Base-by-base conservation (phyloP, 2,888 invertebrate species). In the Mythimna loreyi region DNA sequence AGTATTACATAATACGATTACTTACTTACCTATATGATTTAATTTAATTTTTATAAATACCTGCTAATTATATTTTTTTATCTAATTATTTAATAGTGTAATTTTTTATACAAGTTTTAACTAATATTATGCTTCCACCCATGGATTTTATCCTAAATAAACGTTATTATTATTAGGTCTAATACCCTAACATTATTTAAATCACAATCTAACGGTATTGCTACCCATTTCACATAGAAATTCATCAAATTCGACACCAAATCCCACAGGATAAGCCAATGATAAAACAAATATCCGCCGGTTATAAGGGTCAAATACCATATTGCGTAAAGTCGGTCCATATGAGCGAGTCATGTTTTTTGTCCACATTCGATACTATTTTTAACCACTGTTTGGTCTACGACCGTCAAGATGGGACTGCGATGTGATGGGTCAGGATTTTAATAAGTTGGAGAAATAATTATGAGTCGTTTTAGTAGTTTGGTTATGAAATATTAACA, bases 241-340 rank as follows among this genome's bases (percentile, higher is more conserved):
- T 67, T 58, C 40, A 52, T 68, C 85, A 66, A 88, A 90, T 72
- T 87, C 86, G 85, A 86, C 88, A 87, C 67, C 75, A 85, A 85
- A 87, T 92, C 90, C 88, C 91, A 91, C 91, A 93, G 93, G 93
- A 93, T 93, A 91, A 92, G 89, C 87, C 83, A 80, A 84, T 87
- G 90, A 93, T 93, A 93, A 94, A 93, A 94, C 89, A 95, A 95
- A 95, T 95, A 96, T 93, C 94, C 95, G 92, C 83, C 86, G 92
- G 92, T 89, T 92, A 87, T 89, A 90, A 91, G 92, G 95, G 96
- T 95, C 95, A 95, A 92, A 94, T 87, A 92, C 95, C 96, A 95
- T 93, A 94, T 94, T 95, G 94, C 93, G 93, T 91, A 92, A 92
- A 92, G 91, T 90, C 90, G 90, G 90, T 87, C 95, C 95, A 94